These are phyloP conservation scores for Dicerorhinus sumatrensis DNA, from an alignment of 2,113 vertebrate genomes.

Conservation along the genomic window DNA sequence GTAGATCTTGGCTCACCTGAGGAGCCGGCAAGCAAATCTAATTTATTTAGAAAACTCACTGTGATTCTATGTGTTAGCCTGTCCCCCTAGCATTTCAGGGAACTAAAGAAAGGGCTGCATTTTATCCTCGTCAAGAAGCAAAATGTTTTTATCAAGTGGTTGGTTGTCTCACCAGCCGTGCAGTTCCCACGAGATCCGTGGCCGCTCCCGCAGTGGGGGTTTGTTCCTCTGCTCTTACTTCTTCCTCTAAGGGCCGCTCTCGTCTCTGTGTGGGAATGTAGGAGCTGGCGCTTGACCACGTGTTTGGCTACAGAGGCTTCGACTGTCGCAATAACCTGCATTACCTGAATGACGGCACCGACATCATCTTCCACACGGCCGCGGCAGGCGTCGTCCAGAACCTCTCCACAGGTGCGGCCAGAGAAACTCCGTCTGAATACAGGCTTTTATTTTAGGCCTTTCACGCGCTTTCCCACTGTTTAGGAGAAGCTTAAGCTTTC, in stretches of 20 bases:
- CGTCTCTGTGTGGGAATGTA: constrained; percentile 71
- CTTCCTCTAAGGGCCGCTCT: neutral
- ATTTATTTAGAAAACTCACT: neutral
- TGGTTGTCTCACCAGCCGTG: neutral
- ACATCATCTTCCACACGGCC: constrained; percentile 97
- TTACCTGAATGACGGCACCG: constrained; percentile 96
- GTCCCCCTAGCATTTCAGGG: accelerated
- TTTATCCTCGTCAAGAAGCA: neutral
- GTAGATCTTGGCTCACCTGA: neutral
- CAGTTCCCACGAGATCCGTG: accelerated
- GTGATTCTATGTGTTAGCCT: neutral
- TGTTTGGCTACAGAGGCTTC: constrained; percentile 97
- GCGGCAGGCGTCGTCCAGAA: constrained; percentile 94
- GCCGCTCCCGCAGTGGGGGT: neutral
- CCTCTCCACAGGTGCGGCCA: constrained; percentile 92
- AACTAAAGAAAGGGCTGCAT: neutral
- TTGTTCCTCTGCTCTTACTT: neutral
- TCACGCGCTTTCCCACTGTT: neutral
- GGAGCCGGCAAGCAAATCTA: neutral
- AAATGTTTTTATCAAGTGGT: neutral
- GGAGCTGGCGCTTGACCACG: constrained; percentile 96
- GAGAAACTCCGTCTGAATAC: accelerated
- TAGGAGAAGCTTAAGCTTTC: no score
- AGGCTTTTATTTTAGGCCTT: neutral
- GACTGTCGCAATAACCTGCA: constrained; percentile 99